These are phyloP conservation scores for Petrocephalus schoutedeni DNA, from an alignment of 2,797 vertebrate genomes.

Conservation along the genomic window DNA sequence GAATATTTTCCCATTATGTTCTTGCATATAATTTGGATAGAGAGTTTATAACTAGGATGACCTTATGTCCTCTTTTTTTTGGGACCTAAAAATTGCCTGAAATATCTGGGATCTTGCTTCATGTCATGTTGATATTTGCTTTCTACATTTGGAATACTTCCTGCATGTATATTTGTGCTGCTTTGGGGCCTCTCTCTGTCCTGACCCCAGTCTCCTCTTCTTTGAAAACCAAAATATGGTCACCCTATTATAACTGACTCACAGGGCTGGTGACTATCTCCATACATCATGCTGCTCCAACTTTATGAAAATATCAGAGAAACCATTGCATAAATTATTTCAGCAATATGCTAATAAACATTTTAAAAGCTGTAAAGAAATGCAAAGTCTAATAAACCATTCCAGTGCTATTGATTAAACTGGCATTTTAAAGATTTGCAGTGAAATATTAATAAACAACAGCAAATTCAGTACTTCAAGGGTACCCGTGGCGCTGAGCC, in stretches of 20 bases:
- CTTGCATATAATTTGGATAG: too few relatives aligned
- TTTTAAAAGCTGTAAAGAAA: conserved; percentile 9
- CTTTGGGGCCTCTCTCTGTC: background rate
- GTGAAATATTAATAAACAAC: conserved; percentile 1
- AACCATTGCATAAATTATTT: background rate
- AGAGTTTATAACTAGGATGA: background rate
- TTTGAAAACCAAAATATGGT: background rate
- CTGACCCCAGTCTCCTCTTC: background rate
- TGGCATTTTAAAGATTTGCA: background rate
- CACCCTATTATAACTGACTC: background rate
- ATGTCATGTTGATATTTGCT: background rate
- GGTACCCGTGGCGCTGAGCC: conserved; percentile 57
- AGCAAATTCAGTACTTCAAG: conserved; percentile 43
- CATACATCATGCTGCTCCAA: background rate
- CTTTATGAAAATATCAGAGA: background rate
- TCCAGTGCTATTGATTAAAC: background rate
- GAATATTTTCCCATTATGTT: too few relatives aligned
- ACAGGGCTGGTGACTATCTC: background rate
- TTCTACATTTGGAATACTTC: background rate
- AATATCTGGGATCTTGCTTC: background rate
- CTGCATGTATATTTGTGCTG: background rate
- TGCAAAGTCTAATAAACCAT: background rate
- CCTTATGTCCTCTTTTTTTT: background rate
- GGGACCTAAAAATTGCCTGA: background rate
- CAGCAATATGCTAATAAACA: background rate